Evolutionary conservation across 1,140 invertebrate genomes (phyloP).

Genomic region (Drosophila cardini): DNA sequence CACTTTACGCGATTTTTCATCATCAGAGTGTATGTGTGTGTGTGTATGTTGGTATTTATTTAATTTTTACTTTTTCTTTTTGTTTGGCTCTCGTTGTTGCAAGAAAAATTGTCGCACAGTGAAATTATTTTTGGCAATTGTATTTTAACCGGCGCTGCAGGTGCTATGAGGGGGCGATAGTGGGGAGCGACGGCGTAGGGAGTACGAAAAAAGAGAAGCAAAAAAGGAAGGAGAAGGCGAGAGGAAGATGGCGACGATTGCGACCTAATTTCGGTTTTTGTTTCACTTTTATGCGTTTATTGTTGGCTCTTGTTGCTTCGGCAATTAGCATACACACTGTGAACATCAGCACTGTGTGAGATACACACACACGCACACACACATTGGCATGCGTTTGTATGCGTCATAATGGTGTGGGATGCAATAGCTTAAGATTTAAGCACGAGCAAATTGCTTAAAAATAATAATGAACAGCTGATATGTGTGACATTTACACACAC

Average conservation of each 20-base stretch:
- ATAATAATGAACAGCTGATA: conserved; percentile 66
- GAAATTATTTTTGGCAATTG: conserved; percentile 80
- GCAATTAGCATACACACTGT: conserved; percentile 45
- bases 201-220: not conserved
- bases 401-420: conserved; percentile 21
- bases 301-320: conserved; percentile 22
- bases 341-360: conserved; percentile 2
- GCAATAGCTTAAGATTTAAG: conserved; percentile 20
- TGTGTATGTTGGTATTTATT: conserved; percentile 23
- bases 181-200: not conserved
- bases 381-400: conserved; percentile 8
- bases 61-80: conserved; percentile 37
- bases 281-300: conserved; percentile 40
- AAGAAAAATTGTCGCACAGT: conserved; percentile 69
- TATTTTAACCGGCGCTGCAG: conserved; percentile 50
- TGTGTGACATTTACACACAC: conserved; percentile 53
- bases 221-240: not conserved
- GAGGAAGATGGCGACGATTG: conserved; percentile 16
- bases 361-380: conserved; percentile 5
- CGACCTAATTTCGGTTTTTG: conserved; percentile 71
- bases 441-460: conserved; percentile 33
- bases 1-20: conserved; percentile 66
- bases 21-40: not conserved
- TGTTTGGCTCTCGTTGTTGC: conserved; percentile 50
- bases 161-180: conserved; percentile 20